Evolutionary conservation across 2,888 invertebrate genomes (phyloP).

Genomic region (Tenthredo livida): DNA sequence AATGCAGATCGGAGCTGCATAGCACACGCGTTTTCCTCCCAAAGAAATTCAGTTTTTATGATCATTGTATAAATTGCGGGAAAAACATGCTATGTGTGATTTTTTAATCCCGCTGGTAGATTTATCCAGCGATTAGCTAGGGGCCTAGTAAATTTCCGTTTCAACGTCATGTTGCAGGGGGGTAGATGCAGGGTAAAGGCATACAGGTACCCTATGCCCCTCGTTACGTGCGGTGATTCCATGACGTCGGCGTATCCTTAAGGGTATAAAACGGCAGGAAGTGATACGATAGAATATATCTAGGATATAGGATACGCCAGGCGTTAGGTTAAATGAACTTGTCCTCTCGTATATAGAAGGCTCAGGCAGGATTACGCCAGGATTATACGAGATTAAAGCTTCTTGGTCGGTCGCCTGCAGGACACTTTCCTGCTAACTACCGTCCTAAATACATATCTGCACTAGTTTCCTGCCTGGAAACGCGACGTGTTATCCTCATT

Average conservation of each 20-base stretch:
- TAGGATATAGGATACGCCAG: slow-evolving; percentile 11
- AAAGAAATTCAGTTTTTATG: not conserved
- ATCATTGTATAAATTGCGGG: not conserved
- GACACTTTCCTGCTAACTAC: slow-evolving; percentile 72
- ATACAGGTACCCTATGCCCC: no score
- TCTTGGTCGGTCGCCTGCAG: slow-evolving; percentile 56
- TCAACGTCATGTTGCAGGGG: not conserved
- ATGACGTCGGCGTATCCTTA: not conserved
- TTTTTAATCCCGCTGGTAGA: not conserved
- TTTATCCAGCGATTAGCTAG: not conserved
- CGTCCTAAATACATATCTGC: slow-evolving; percentile 70
- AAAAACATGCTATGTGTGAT: not conserved
- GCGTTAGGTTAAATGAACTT: slow-evolving; percentile 64
- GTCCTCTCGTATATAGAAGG: slow-evolving; percentile 56
- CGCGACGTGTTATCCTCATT: not conserved
- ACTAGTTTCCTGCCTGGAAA: slow-evolving; percentile 3
- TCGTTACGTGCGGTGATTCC: not conserved
- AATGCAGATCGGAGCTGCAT: not conserved
- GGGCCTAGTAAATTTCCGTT: not conserved
- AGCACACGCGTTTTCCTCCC: not conserved
- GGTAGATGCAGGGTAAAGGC: not conserved
- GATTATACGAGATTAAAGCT: slow-evolving; percentile 75
- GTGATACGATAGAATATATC: slow-evolving; percentile 35
- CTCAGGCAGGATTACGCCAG: slow-evolving; percentile 67
- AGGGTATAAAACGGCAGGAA: not conserved